phyloP scores from a whole-genome alignment of 1,140 invertebrate species.

The Cylas formicarius region DNA sequence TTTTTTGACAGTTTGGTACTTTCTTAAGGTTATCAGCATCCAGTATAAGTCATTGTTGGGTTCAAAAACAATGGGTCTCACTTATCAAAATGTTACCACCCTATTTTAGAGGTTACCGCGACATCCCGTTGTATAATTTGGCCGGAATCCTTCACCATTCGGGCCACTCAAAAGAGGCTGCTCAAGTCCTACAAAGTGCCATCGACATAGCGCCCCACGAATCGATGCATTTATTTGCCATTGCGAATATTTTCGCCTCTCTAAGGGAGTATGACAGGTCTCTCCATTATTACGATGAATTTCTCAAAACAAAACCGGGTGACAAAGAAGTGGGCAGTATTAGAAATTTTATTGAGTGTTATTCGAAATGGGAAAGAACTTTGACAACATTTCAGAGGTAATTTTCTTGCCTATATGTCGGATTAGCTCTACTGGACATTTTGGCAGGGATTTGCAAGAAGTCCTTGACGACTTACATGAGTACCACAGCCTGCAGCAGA shows the following conservation, averaged over 20 bases:
- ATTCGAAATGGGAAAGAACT: constrained; percentile 58
- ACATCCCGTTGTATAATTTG: constrained; percentile 71
- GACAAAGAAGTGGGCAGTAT: constrained; percentile 49
- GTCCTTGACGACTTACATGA: constrained; percentile 58
- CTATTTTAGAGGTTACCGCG: constrained; percentile 58
- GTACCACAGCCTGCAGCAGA: constrained; percentile 59
- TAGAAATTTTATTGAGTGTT: constrained; percentile 62
- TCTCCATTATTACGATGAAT: constrained; percentile 61
- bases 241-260: constrained; percentile 71
- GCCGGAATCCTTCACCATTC: constrained; percentile 76
- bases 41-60: background rate
- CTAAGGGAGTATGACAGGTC: constrained; percentile 58
- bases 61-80: background rate
- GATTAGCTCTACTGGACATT: constrained; percentile 1
- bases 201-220: constrained; percentile 68
- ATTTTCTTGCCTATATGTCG: constrained; percentile 31
- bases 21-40: background rate
- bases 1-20: too few relatives aligned
- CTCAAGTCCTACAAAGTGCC: constrained; percentile 69
- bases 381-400: constrained; percentile 54
- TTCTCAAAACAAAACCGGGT: constrained; percentile 51
- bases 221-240: constrained; percentile 66
- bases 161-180: constrained; percentile 66
- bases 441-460: constrained; percentile 53
- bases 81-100: constrained; percentile 7